Base-by-base conservation (phyloP, 2,888 invertebrate genomes). In the Thelaira solivaga region DNA sequence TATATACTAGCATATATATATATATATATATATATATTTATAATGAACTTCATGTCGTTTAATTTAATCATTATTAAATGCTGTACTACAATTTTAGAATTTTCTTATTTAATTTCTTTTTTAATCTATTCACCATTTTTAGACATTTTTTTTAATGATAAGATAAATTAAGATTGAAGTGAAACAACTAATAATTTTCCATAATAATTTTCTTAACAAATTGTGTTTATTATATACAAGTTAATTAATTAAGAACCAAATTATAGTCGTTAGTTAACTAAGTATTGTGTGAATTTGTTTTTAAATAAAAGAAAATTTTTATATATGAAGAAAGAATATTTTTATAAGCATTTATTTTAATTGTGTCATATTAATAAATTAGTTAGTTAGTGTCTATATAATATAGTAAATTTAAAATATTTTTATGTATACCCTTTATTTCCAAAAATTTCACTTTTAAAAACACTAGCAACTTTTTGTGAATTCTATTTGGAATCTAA, bases 21-120 rank as follows among this genome's bases (percentile, higher is more conserved):
- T n/a, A n/a, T n/a, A n/a, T n/a, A n/a, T n/a, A n/a, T n/a, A n/a
- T n/a, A n/a, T n/a, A n/a, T 57, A 7, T 11, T 16, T 6, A 11
- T 41, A 20, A 18, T 51, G 26, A 31, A 51, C 18, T n/a, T 41
- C 7, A 29, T 51, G 51, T 20, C 51, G 10, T 64, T 36, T 39
- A 39, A 10, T 55, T 36, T 18, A 39, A 61, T 61, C 29, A 61
- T 45, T 67, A 45, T 10, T 57, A 71, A 71, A 61, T 71, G 61
- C 61, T 71, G 34, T 61, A 18, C 24, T 61, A 36, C n/a, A 31
- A 51, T 36, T 43, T 36, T 7, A 53, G 26, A 22, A 1, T 36
- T 59, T 41, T 16, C 4, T 24, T 34, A 31, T 43, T 5, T 24
- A 24, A 51, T 18, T 51, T 57, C 43, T 2, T 49, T 16, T 5